Evolutionary conservation across 30 jellyfish, hydroid and myxozoan genomes (phyloP).

Genomic region (Pelagia noctiluca): DNA sequence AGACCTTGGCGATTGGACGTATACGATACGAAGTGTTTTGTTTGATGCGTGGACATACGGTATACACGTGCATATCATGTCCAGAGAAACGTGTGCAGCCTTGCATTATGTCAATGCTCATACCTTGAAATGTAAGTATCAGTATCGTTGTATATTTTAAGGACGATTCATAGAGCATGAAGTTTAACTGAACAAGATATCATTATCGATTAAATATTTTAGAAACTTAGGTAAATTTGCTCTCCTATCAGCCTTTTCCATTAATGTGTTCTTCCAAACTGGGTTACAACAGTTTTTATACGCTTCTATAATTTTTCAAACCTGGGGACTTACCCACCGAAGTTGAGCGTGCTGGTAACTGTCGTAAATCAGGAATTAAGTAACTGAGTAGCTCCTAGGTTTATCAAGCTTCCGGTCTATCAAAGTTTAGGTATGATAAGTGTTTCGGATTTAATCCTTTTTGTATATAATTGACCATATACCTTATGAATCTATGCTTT

Average conservation of each 20-base stretch:
- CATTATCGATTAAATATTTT: background rate
- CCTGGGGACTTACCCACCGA: no score
- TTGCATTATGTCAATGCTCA: conserved; percentile 27
- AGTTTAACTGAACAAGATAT: background rate
- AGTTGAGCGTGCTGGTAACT: no score
- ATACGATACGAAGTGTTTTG: background rate
- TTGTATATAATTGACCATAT: no score
- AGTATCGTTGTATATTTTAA: background rate
- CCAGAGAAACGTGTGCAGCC: conserved; percentile 50
- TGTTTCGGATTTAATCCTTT: no score
- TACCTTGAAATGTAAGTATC: conserved; percentile 30
- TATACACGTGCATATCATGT: background rate
- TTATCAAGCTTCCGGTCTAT: no score
- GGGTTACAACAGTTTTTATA: background rate
- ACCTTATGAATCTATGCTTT: no score
- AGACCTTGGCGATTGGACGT: conserved; percentile 24
- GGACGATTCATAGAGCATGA: background rate
- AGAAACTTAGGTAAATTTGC: background rate
- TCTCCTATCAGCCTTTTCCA: background rate
- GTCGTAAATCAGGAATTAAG: no score
- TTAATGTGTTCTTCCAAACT: background rate
- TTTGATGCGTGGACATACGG: background rate
- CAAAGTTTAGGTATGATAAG: no score
- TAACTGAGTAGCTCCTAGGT: no score
- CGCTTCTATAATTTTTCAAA: no score